Conservation (phyloP, 2,113 vertebrate species). For the Anser brachyrhynchus region DNA sequence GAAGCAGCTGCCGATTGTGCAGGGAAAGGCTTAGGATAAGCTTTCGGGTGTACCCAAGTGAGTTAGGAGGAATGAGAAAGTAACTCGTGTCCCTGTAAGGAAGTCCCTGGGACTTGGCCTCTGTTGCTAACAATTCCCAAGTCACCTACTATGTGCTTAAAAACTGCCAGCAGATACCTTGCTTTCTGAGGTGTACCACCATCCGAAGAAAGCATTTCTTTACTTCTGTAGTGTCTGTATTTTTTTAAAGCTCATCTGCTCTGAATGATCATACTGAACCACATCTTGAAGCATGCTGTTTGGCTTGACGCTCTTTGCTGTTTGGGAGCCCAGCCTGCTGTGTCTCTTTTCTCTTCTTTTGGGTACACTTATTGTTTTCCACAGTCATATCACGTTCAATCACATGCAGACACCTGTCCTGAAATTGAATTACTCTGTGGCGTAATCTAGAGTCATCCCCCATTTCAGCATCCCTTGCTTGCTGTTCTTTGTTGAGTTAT, state of each 20-base stretch:
- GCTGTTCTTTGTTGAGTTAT: slow-evolving; percentile 73
- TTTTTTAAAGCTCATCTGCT: neutral
- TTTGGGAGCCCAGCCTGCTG: neutral
- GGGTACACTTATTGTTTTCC: slow-evolving; percentile 13
- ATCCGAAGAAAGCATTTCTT: neutral
- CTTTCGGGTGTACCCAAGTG: neutral
- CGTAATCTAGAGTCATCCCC: slow-evolving; percentile 51
- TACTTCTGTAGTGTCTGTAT: neutral
- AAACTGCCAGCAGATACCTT: neutral
- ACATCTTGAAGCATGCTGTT: neutral
- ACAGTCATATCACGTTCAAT: slow-evolving; percentile 18
- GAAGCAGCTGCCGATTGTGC: neutral
- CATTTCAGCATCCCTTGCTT: slow-evolving; percentile 61
- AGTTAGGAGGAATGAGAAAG: neutral
- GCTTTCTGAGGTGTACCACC: neutral
- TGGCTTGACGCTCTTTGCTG: neutral
- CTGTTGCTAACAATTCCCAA: neutral
- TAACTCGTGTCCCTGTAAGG: fast-evolving
- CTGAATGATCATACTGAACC: neutral
- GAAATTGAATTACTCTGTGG: slow-evolving; percentile 64
- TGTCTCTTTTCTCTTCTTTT: slow-evolving; percentile 23
- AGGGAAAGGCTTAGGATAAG: neutral
- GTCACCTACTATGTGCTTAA: neutral
- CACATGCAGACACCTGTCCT: slow-evolving; percentile 69
- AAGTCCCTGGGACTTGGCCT: neutral